Conservation (phyloP, 2,888 invertebrate genomes). For the Drosophila acutilabella region DNA sequence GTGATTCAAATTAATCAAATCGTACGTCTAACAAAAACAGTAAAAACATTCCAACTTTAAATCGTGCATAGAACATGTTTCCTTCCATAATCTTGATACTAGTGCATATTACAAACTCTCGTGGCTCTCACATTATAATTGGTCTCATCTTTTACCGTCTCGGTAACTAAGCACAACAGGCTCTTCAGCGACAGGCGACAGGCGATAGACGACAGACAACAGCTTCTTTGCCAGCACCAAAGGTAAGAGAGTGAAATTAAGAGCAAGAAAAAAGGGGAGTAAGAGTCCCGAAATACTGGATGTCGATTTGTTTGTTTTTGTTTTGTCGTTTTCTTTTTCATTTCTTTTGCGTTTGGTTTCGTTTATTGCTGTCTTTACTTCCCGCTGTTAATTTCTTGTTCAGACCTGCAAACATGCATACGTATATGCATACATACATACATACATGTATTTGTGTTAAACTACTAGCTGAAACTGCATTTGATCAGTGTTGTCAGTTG, state of each 20-base stretch:
- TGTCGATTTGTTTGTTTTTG: conserved; percentile 1
- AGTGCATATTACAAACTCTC: background rate
- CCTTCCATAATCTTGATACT: background rate
- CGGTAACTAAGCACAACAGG: conserved; percentile 5
- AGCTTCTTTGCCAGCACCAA: conserved; percentile 1
- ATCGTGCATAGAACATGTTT: conserved; percentile 4
- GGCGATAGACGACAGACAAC: background rate
- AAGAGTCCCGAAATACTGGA: background rate
- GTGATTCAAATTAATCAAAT: background rate
- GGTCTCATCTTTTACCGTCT: conserved; percentile 1
- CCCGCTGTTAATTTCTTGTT: conserved; percentile 12
- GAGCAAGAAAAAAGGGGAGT: background rate
- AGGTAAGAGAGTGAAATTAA: conserved; percentile 7
- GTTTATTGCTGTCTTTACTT: no score
- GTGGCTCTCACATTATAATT: conserved; percentile 1
- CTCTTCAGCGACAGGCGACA: no score
- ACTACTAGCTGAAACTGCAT: no score
- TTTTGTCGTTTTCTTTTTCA: background rate
- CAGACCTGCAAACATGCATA: background rate
- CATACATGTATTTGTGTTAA: no score
- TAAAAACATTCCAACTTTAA: background rate
- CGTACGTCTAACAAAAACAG: background rate
- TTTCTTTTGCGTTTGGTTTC: no score
- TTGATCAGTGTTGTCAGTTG: no score
- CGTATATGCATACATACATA: no score